These are phyloP conservation scores for Reticulitermes speratus DNA, from an alignment of 1,140 invertebrate genomes.

Conservation along the genomic window DNA sequence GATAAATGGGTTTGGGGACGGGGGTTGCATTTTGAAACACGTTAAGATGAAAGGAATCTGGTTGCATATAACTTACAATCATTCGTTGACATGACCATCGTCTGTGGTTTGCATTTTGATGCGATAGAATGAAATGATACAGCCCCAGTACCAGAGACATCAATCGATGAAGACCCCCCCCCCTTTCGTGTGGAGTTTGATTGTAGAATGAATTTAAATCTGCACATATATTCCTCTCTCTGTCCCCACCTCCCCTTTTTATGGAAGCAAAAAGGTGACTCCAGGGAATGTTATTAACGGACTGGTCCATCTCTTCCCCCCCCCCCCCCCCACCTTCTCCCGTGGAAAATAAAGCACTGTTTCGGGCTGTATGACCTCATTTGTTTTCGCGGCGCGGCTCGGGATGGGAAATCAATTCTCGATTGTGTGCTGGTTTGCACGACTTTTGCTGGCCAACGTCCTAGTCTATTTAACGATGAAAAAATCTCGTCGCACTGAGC, in stretches of 20 bases:
- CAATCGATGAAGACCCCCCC: not conserved
- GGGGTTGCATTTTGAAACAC: not conserved
- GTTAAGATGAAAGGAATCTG: not conserved
- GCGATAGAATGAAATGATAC: not conserved
- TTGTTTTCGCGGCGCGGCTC: not conserved
- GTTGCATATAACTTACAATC: not conserved
- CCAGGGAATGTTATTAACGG: constrained; percentile 4
- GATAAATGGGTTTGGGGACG: not conserved
- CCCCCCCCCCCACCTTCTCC: too few relatives aligned
- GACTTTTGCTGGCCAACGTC: not conserved
- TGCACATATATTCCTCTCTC: not conserved
- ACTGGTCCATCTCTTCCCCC: not conserved
- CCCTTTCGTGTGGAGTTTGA: too few relatives aligned
- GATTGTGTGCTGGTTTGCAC: not conserved
- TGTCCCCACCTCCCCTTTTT: not conserved
- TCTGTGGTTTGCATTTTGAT: not conserved
- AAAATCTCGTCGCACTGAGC: not conserved
- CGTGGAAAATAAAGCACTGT: not conserved
- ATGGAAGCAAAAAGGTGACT: not conserved
- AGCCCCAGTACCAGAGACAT: not conserved
- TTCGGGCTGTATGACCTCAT: not conserved
- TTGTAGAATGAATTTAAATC: not conserved
- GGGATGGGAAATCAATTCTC: constrained; percentile 11
- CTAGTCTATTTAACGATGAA: not conserved
- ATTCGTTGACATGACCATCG: not conserved